A percentile compares a stretch with the other conserved stretches of the same genome.
These are phyloP conservation scores for Corythoichthys intestinalis DNA, from an alignment of 2,113 vertebrate species.

Conservation along the genomic window DNA sequence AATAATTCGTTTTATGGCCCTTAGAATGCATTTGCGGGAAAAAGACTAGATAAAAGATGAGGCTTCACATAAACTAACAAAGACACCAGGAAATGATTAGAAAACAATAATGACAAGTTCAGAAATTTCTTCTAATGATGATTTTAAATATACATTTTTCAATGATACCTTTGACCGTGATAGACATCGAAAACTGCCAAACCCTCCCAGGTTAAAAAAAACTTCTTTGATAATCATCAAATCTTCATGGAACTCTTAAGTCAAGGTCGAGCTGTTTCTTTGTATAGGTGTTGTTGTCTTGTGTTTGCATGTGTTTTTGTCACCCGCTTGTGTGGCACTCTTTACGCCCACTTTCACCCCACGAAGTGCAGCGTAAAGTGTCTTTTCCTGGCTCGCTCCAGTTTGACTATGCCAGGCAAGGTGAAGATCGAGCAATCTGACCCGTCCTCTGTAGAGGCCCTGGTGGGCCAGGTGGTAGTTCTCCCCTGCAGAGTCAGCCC, in stretches of 20 bases:
- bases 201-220: no score
- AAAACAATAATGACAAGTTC: no score
- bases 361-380: slow-evolving; percentile 67
- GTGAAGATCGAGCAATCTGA: slow-evolving; percentile 75
- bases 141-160: no score
- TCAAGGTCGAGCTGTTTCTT: slow-evolving; percentile 4
- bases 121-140: no score
- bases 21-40: no score
- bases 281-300: slow-evolving; percentile 9
- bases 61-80: no score
- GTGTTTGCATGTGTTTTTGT: slow-evolving; percentile 18
- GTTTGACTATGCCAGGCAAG: slow-evolving; percentile 65
- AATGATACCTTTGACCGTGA: no score
- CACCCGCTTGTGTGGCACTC: slow-evolving; percentile 45
- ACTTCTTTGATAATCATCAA: no score
- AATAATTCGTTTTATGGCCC: no score
- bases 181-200: no score
- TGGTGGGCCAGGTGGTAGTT: slow-evolving; percentile 76
- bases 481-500: slow-evolving; percentile 79
- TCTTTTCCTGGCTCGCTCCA: slow-evolving; percentile 32
- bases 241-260: background rate
- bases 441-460: slow-evolving; percentile 76
- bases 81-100: no score
- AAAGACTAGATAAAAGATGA: no score
- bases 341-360: slow-evolving; percentile 68